These are phyloP conservation scores for Pelecanus crispus DNA, from an alignment of 2,113 vertebrate genomes.

Conservation along the genomic window DNA sequence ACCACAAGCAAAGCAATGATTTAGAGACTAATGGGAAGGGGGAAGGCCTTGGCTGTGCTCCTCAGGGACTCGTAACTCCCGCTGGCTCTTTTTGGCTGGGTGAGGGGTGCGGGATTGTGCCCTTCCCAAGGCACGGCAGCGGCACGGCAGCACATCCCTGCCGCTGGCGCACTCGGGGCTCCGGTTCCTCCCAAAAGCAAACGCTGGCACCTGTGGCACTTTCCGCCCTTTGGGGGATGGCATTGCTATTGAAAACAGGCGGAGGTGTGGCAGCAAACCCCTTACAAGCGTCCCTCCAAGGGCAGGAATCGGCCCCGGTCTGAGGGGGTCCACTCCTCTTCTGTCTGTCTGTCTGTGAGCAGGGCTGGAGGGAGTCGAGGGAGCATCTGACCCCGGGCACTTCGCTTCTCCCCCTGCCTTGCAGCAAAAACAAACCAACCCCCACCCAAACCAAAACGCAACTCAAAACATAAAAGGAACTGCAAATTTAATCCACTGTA, in stretches of 20 bases:
- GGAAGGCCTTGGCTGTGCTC: not conserved
- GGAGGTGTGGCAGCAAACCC: not conserved
- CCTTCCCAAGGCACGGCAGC: not conserved
- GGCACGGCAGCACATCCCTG: not conserved
- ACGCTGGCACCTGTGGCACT: not conserved
- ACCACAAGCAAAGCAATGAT: not conserved
- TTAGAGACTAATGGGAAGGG: not conserved
- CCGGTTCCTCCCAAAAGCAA: not conserved
- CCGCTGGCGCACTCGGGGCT: rapidly evolving
- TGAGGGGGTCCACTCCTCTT: not conserved
- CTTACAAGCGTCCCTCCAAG: not conserved
- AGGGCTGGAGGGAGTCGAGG: not conserved
- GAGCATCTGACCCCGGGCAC: rapidly evolving
- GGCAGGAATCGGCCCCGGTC: not conserved
- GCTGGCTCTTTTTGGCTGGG: not conserved
- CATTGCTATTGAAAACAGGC: not conserved
- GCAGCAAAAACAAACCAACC: not conserved
- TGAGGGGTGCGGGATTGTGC: not conserved
- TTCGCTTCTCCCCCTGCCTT: not conserved
- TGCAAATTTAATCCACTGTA: not conserved
- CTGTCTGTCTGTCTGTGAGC: not conserved
- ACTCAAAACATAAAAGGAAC: not conserved
- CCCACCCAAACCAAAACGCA: not conserved
- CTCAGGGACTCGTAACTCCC: not conserved
- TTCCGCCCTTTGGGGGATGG: not conserved